Evolutionary conservation across 2,797 vertebrate genomes (phyloP).

Genomic region (Periophthalmus magnuspinnatus): DNA sequence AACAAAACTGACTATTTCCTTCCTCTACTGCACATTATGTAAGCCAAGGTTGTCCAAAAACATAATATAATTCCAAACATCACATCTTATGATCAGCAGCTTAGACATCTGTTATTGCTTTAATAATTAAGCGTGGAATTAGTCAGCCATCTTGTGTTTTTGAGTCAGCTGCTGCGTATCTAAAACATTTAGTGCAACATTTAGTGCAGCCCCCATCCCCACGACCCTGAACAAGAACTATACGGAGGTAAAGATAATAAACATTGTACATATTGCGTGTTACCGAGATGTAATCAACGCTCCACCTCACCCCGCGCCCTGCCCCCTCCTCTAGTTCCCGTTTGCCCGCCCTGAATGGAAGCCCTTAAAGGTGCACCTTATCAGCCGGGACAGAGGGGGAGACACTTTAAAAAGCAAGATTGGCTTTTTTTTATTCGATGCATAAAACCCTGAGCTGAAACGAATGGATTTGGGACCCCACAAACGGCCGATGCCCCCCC

Average conservation of each 20-base stretch:
- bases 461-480: constrained; percentile 79
- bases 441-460: constrained; percentile 79
- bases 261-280: constrained; percentile 8
- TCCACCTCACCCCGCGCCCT: constrained; percentile 17
- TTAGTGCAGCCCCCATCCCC: background rate
- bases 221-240: no score
- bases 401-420: constrained; percentile 75
- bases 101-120: background rate
- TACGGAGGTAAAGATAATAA: background rate
- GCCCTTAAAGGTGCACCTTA: constrained; percentile 71
- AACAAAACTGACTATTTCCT: no score
- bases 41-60: background rate
- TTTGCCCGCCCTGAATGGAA: constrained; percentile 59
- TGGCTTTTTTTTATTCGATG: constrained; percentile 75
- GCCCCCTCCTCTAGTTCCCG: constrained; percentile 34
- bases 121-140: background rate
- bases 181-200: background rate
- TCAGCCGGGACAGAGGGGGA: constrained; percentile 63
- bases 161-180: background rate
- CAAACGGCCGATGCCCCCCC: constrained; percentile 70
- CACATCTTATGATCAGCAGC: background rate
- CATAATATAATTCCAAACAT: background rate
- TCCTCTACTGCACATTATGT: no score
- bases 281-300: constrained; percentile 26
- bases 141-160: background rate